A percentile compares a stretch with the other conserved stretches of the same genome.
Conservation (phyloP, 1,140 invertebrate genomes). For the Heterodera carotae region DNA sequence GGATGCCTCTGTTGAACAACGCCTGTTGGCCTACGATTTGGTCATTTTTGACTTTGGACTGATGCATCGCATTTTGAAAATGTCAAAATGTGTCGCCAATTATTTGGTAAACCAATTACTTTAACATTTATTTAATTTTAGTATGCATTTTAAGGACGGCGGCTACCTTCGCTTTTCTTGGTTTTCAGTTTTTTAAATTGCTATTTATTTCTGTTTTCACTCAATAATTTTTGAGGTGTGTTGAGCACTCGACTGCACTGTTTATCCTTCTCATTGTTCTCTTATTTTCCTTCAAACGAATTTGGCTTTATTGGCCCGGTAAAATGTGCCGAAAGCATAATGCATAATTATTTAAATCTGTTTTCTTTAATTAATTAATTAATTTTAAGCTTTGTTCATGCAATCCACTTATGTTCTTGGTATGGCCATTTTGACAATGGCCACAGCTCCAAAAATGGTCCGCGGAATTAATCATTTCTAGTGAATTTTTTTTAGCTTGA, state of each 20-base stretch:
- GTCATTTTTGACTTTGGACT: constrained; percentile 62
- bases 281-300: constrained; percentile 36
- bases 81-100: constrained; percentile 60
- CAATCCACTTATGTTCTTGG: constrained; percentile 59
- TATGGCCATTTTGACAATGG: constrained; percentile 56
- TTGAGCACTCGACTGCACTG: constrained; percentile 53
- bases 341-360: neutral
- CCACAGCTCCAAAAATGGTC: constrained; percentile 56
- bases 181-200: constrained; percentile 17
- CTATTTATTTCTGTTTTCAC: constrained; percentile 25
- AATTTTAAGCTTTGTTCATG: constrained; percentile 53
- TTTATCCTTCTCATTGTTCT: constrained; percentile 43
- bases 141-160: constrained; percentile 40
- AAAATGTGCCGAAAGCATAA: no score
- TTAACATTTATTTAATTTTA: no score
- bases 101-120: constrained; percentile 37
- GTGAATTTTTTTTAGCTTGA: constrained; percentile 28
- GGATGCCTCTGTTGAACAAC: constrained; percentile 35
- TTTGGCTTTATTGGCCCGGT: constrained; percentile 63
- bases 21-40: constrained; percentile 58
- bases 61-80: constrained; percentile 60
- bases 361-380: neutral
- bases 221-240: constrained; percentile 50
- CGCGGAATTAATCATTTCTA: constrained; percentile 4
- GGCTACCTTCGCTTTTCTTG: constrained; percentile 54